Base-by-base conservation (phyloP, 2,888 invertebrate species). In the Synanthedon andrenaeformis region DNA sequence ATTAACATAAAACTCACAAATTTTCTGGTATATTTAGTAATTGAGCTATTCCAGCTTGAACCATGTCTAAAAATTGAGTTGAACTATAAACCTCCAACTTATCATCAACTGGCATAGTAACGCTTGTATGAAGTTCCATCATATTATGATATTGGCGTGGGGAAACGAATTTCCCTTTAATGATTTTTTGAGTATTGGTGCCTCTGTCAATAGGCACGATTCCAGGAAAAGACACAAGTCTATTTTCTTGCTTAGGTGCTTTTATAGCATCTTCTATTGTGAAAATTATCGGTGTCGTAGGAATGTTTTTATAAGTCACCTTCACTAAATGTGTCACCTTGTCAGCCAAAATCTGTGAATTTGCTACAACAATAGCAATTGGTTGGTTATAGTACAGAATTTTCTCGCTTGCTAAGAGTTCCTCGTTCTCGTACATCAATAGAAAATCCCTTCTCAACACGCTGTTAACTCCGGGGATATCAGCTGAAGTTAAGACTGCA, bases 381-480 rank as follows among this genome's bases (percentile, higher is more conserved):
- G 92, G 89, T 69, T 93, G 93, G 12, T 91, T 90, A 55, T 89
- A 90, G 66, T 89, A 92, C 55, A 81, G 72, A 0, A 93, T 85
- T 51, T 81, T 70, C 0, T 82, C 84, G 54, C 78, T 80, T 57
- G 88, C 89, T 54, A 89, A 76, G 4, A 89, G 61, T 73, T 89
- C 86, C 68, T 89, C 78, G 51, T 51, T 41, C 12, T 13, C 42
- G 59, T 56, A 4, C 41, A 19, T 28, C 51, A 54, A 2, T 52
- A 51, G 10, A 5, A n/a, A 12, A 56, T 49, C 70, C 0, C 56
- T 56, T 8, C 85, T 72, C 19, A 84, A 82, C 58, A 89, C 91
- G 12, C 79, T 73, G 69, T 94, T 94, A 51, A 73, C 65, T 4
- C 93, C 93, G 0, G 92, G 92, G 54, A 94, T 89, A 62, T 93